These are phyloP conservation scores for Dimorphilus gyrociliatus DNA, from an alignment of 2,888 invertebrate genomes.

Conservation along the genomic window DNA sequence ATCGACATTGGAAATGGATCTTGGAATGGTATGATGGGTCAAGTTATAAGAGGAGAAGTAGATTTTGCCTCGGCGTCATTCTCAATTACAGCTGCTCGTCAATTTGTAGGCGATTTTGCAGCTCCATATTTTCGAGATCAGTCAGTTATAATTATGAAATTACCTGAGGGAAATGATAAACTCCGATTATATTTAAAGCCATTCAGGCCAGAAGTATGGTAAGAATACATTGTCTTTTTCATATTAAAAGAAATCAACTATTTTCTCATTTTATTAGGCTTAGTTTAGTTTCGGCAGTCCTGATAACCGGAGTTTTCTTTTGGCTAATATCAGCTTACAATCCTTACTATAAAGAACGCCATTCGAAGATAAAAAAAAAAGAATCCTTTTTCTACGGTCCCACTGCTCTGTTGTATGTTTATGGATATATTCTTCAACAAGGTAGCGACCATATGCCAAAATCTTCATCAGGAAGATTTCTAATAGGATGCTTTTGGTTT, in stretches of 20 bases:
- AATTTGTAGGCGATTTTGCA: constrained; percentile 7
- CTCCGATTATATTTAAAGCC: constrained; percentile 3
- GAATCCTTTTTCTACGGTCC: neutral
- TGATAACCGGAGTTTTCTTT: constrained; percentile 2
- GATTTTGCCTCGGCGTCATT: constrained; percentile 10
- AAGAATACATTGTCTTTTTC: no score
- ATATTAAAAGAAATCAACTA: no score
- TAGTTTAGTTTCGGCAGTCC: neutral
- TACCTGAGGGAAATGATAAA: constrained; percentile 2
- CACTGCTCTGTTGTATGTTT: constrained; percentile 2
- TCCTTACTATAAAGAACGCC: constrained; percentile 1
- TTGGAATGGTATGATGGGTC: constrained; percentile 9
- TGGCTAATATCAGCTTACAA: constrained; percentile 3
- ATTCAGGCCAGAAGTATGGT: constrained; percentile 4
- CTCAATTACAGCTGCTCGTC: constrained; percentile 7
- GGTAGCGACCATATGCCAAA: constrained; percentile 6
- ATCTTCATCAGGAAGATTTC: constrained; percentile 5
- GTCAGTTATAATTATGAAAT: constrained; percentile 5
- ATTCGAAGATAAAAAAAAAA: neutral
- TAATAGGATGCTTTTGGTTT: constrained; percentile 7
- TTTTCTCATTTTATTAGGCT: no score
- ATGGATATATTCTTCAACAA: constrained; percentile 3
- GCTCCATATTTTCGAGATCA: constrained; percentile 7
- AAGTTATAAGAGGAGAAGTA: constrained; percentile 7
- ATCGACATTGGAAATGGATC: constrained; percentile 4